Conservation (phyloP, 2,888 invertebrate species). For the Calameuta filiformis region DNA sequence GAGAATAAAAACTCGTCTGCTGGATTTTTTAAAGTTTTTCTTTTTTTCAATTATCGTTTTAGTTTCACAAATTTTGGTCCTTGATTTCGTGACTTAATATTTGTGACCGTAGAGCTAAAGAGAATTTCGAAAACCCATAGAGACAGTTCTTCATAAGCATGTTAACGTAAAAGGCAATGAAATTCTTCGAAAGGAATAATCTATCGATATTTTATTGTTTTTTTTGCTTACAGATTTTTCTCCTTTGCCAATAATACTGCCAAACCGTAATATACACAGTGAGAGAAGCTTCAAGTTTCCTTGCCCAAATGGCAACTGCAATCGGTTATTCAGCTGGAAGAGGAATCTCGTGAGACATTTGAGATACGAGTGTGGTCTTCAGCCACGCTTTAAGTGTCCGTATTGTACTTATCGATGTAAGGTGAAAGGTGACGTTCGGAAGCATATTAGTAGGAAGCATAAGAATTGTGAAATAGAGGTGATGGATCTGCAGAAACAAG, state of each 20-base stretch:
- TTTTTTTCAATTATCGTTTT: background rate
- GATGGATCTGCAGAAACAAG: constrained; percentile 12
- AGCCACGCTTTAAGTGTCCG: constrained; percentile 54
- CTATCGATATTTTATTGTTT: background rate
- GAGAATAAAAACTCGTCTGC: background rate
- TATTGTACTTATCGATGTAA: constrained; percentile 52
- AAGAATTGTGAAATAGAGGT: constrained; percentile 13
- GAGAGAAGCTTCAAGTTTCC: background rate
- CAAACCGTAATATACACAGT: background rate
- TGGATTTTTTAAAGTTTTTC: background rate
- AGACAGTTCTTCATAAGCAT: background rate
- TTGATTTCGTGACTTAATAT: background rate
- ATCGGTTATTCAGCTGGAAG: constrained; percentile 38
- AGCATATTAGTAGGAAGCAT: constrained; percentile 33
- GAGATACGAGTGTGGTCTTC: constrained; percentile 70
- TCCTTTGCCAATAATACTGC: background rate
- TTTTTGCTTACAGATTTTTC: background rate
- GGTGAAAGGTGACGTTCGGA: constrained; percentile 43
- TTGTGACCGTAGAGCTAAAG: background rate
- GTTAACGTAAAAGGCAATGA: too few species aligned
- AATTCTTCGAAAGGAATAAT: too few species aligned
- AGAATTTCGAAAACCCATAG: background rate
- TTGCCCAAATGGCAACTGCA: constrained; percentile 37
- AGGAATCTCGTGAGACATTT: constrained; percentile 59
- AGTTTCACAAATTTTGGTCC: background rate